Evolutionary conservation across 2,797 vertebrate genomes (phyloP).

Genomic region (Anas bernieri): DNA sequence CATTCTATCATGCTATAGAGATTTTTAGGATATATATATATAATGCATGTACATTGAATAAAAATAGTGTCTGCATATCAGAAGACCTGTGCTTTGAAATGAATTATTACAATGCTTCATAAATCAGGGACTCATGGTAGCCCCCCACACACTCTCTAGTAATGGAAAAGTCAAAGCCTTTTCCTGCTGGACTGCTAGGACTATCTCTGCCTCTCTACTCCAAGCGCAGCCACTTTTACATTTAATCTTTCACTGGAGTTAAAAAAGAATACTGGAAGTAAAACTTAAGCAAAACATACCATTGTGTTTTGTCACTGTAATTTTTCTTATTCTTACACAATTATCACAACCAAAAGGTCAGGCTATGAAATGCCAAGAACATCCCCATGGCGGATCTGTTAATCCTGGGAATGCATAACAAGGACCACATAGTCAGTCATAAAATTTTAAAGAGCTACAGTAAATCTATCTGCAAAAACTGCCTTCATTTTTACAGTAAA

Average conservation of each 20-base stretch:
- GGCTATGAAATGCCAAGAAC: constrained; percentile 46
- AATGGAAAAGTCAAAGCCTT: constrained; percentile 28
- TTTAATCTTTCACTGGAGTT: constrained; percentile 50
- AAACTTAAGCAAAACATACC: not conserved
- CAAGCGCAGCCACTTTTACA: not conserved
- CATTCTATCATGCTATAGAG: not conserved
- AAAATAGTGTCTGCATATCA: not conserved
- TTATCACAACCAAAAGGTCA: constrained; percentile 45
- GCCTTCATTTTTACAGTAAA: constrained; percentile 22
- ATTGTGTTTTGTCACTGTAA: constrained; percentile 17
- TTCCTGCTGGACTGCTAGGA: constrained; percentile 3
- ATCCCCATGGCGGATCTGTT: constrained; percentile 3
- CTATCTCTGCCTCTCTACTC: not conserved
- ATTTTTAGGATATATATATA: not conserved
- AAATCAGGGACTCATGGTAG: not conserved
- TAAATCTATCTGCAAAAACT: constrained; percentile 36
- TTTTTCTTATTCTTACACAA: constrained; percentile 46
- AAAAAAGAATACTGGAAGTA: constrained; percentile 58
- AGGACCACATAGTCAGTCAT: not conserved
- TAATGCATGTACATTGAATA: not conserved
- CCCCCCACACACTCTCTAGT: not conserved
- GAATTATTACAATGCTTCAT: not conserved
- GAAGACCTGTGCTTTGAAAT: not conserved
- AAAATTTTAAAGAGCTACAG: constrained; percentile 62
- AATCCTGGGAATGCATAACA: constrained; percentile 26